Conservation (phyloP, 2,888 invertebrate species). For the Anthrax anthrax region DNA sequence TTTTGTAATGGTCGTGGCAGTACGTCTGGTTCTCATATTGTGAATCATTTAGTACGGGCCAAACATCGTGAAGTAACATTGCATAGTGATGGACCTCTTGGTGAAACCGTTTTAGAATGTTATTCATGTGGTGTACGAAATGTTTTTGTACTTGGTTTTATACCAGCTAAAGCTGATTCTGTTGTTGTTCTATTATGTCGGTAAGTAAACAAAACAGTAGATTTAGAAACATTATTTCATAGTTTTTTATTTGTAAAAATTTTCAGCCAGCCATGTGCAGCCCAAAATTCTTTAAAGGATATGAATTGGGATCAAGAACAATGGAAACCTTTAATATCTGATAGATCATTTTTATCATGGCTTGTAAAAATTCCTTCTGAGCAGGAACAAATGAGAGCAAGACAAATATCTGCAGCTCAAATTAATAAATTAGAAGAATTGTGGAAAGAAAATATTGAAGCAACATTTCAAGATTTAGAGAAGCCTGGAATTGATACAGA, state of each 20-base stretch:
- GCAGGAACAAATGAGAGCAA: slow-evolving; percentile 86
- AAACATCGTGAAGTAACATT: slow-evolving; percentile 98
- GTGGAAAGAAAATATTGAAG: slow-evolving; percentile 97
- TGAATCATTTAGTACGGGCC: slow-evolving; percentile 97
- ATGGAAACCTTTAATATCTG: slow-evolving; percentile 96
- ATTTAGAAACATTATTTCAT: not conserved
- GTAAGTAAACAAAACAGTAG: slow-evolving; percentile 30
- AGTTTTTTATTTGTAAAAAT: not conserved
- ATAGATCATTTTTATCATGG: slow-evolving; percentile 93
- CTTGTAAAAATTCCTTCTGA: slow-evolving; percentile 95
- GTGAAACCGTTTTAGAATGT: slow-evolving; percentile 95
- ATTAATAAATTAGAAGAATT: slow-evolving; percentile 96
- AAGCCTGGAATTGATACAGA: slow-evolving; percentile 97
- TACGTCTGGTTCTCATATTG: slow-evolving; percentile 95
- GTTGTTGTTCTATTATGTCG: slow-evolving; percentile 94
- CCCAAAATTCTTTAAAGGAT: slow-evolving; percentile 91
- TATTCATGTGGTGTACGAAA: slow-evolving; percentile 98
- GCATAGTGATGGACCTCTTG: slow-evolving; percentile 92
- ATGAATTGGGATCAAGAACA: slow-evolving; percentile 99
- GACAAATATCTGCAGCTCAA: slow-evolving; percentile 94
- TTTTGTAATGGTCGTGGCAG: slow-evolving; percentile 98
- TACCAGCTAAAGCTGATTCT: slow-evolving; percentile 97
- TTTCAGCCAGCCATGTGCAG: slow-evolving; percentile 82
- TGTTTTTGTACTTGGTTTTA: slow-evolving; percentile 96
- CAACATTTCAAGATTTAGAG: slow-evolving; percentile 94